These are phyloP conservation scores for Heliconius melpomene DNA, from an alignment of 1,140 invertebrate species.

Conservation along the genomic window DNA sequence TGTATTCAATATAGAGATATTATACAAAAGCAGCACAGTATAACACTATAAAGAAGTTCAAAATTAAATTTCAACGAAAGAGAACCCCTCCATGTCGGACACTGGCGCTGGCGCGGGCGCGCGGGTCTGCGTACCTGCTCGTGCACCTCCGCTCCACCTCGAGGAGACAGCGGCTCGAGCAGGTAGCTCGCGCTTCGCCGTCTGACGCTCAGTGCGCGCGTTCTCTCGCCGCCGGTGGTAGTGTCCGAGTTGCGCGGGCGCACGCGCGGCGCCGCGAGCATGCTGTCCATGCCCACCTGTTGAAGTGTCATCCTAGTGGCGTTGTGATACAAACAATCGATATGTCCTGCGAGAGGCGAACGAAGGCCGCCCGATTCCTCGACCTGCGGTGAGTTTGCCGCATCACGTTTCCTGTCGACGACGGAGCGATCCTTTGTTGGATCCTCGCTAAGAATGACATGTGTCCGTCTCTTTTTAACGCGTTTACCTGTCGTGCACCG, in stretches of 20 bases:
- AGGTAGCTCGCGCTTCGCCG: constrained; percentile 63
- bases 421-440: constrained; percentile 71
- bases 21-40: not conserved
- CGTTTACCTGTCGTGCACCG: constrained; percentile 53
- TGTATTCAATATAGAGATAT: not conserved
- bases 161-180: constrained; percentile 58
- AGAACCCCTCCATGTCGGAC: constrained; percentile 45
- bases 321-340: constrained; percentile 62
- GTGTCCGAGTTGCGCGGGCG: constrained; percentile 72
- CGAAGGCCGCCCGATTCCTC: constrained; percentile 74
- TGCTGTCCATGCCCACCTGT: constrained; percentile 63
- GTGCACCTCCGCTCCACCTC: constrained; percentile 74
- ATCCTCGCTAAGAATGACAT: constrained; percentile 65
- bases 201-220: constrained; percentile 71
- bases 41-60: not conserved
- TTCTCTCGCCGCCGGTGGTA: constrained; percentile 75
- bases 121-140: constrained; percentile 61
- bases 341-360: constrained; percentile 79
- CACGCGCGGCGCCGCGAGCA: constrained; percentile 63
- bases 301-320: constrained; percentile 70
- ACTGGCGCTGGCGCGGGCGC: constrained; percentile 20
- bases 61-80: constrained; percentile 37
- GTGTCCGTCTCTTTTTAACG: constrained; percentile 71
- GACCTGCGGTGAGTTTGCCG: constrained; percentile 76
- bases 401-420: constrained; percentile 62